Evolutionary conservation across 1,140 invertebrate species (phyloP).

Genomic region (Akabosia matsudoensis): DNA sequence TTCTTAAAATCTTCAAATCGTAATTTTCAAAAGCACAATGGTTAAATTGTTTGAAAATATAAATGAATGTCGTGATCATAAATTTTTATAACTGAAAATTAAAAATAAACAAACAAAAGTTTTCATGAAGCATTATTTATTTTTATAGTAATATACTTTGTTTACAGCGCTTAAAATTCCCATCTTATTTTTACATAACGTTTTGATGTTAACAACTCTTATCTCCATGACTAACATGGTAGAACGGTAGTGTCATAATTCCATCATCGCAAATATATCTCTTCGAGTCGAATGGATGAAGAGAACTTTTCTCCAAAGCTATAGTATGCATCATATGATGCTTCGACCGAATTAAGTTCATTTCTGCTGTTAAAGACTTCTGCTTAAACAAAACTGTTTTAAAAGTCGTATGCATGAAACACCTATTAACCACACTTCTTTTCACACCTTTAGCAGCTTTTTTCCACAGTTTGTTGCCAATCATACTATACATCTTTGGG

Average conservation of each 20-base stretch:
- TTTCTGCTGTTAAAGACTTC: no score
- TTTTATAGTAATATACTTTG: background rate
- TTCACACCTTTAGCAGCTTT: slow-evolving; percentile 23
- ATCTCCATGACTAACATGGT: background rate
- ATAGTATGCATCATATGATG: no score
- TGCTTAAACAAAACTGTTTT: no score
- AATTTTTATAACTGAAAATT: background rate
- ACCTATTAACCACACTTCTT: no score
- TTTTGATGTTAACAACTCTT: background rate
- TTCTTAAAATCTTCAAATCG: no score
- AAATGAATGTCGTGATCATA: no score
- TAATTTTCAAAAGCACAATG: no score
- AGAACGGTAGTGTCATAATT: background rate
- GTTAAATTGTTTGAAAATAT: no score
- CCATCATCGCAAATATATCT: background rate
- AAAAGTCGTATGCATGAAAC: no score
- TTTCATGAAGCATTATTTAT: background rate
- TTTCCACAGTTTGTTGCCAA: slow-evolving; percentile 31
- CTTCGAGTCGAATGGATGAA: background rate
- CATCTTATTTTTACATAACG: background rate
- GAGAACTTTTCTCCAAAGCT: no score
- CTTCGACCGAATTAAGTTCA: no score
- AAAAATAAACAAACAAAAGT: background rate
- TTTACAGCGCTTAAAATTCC: background rate
- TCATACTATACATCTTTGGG: slow-evolving; percentile 53